Conservation (phyloP, 2,113 vertebrate genomes). For the Coracopsis vasa region DNA sequence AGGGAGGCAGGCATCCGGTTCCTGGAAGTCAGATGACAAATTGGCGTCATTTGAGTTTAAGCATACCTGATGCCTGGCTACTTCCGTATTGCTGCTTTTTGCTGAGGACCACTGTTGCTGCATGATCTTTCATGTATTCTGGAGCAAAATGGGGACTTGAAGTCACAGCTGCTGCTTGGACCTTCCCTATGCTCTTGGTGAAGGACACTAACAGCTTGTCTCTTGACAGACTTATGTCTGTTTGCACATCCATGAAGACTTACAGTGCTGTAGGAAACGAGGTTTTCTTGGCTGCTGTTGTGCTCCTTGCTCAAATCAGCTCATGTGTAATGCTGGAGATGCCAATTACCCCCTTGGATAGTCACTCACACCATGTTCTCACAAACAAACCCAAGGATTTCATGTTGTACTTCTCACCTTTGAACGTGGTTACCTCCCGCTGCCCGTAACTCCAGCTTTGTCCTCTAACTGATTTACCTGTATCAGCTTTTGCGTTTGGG, state of each 20-base stretch:
- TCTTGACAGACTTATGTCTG: background rate
- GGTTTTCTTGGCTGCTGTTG: background rate
- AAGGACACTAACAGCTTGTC: background rate
- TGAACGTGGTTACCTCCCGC: background rate
- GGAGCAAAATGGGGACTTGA: rapidly evolving
- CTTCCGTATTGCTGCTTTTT: background rate
- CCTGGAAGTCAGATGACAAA: background rate
- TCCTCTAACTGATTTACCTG: rapidly evolving
- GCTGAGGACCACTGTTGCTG: rapidly evolving
- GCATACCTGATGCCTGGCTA: background rate
- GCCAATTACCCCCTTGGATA: background rate
- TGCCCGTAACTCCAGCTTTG: rapidly evolving
- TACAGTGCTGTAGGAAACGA: background rate
- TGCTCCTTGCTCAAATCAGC: background rate
- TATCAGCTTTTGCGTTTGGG: background rate
- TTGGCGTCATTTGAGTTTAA: background rate
- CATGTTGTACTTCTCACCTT: background rate
- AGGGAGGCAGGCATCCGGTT: background rate
- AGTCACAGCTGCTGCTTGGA: background rate
- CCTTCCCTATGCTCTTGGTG: background rate
- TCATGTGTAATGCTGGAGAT: background rate
- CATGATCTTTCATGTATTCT: background rate
- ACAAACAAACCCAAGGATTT: background rate
- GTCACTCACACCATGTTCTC: background rate
- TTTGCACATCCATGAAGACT: background rate